Base-by-base conservation (phyloP, 2,797 vertebrate species). In the Lateolabrax maculatus region DNA sequence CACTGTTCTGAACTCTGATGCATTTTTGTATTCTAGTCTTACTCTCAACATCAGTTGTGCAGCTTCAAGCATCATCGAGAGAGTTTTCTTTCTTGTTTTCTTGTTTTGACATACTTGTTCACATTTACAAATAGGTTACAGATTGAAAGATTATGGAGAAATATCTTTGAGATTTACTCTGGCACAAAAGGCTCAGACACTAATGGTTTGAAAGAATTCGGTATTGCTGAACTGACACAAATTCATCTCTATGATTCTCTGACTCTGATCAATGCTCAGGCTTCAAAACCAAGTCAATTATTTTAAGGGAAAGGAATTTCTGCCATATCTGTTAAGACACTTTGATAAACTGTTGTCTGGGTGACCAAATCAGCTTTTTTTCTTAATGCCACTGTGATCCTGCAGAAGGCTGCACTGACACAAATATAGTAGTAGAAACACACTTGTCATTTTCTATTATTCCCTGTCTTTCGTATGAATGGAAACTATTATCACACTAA, bases 221-320 rank as follows among this genome's bases (percentile, higher is more conserved):
- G 23, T 44, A 48, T 71, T 53, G 25, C 34, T 79, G 36, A 61
- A 25, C 58, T 73, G 27, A 55, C 34, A 27, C 16, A 53, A 58
- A 73, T 51, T 51, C 25, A 37, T 15, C 23, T 34, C 31, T 34
- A 4, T 34, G 3, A 34, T 34, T 34, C 10, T 60, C 46, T 12
- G 3, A 21, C 19, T 2, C 57, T 56, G 6, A 56, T 71, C 29
- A 21, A 9, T 16, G 48, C 15, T 51, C 18, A 48, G 10, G n/a
- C 36, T 39, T 57, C 29, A 27, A 51, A 63, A 63, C 55, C 39
- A 36, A 9, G n/a, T 71, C 0, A 0, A 58, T 72, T 41, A n/a
- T 57, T 67, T 56, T 39, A 10, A 37, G 11, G 19, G 27, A 52
- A 70, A 27, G 15, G 52, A 31, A 27, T 19, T 27, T 23, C n/a